Base-by-base conservation (phyloP, 2,888 invertebrate species). In the Clivina fossor region DNA sequence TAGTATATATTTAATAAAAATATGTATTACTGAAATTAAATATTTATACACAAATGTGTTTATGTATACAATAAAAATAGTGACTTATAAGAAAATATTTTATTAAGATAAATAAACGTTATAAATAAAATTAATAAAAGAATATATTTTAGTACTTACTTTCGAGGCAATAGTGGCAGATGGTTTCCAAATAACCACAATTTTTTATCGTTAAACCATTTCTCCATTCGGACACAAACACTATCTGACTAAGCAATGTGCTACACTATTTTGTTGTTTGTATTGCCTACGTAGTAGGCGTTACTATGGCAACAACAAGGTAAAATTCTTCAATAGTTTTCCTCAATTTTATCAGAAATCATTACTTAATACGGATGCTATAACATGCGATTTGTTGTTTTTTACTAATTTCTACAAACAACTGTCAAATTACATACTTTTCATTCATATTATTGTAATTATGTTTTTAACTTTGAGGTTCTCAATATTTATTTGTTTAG, bases 181-280 rank as follows among this genome's bases (percentile, higher is more conserved):
- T 90, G 90, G 80, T 88, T 90, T 74, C 91, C 91, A 76, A 91
- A 88, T 77, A 91, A 85, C 91, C 91, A 91, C 74, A 91, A 79
- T 79, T 88, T 88, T 76, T 88, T 88, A 78, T 90, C 90, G 80
- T 86, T 88, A 76, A 91, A 86, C 90, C 91, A 91, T 90, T 86
- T 90, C 87, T 91, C 91, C 91, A 91, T 91, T 65, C 69, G 70
- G 53, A 19, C 26, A 5, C 30, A 11, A 30, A n/a, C 38, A 20
- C 41, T 4, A 11, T 22, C 18, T 11, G 26, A 35, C 2, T 7
- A 13, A 37, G 43, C 20, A 53, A 53, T 53, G 43, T 33, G 44
- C 37, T 15, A 32, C 13, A 15, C 44, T 22, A 19, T 19, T n/a
- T 22, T 32, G 20, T 47, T 55, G 55, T 55, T 55, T 55, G 55